Base-by-base conservation (phyloP, 1,140 invertebrate genomes). In the Musca vetustissima region DNA sequence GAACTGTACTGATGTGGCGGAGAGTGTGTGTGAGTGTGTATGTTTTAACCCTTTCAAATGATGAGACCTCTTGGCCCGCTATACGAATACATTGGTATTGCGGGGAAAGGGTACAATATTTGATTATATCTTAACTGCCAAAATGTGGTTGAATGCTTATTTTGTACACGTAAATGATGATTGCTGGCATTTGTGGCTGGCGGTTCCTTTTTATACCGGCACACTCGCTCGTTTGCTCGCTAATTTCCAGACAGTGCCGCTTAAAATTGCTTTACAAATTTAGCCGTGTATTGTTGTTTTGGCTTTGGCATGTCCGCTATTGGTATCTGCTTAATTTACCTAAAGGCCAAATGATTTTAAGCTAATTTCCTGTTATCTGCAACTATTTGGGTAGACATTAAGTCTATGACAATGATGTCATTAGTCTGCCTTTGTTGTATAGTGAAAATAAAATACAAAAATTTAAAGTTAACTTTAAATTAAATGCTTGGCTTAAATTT, bases 71-170 rank as follows among this genome's bases (percentile, higher is more conserved):
- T 25, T n/a, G 24, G 4, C 22, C 19, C 9, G 6, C 8, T 1
- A 1, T 55, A n/a, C n/a, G 22, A 8, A 19, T 22, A 24, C 4
- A 13, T 28, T 28, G 24, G 53, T 28, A 24, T 28, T 28, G 53
- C 8, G 14, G 14, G 53, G 66, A 67, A 67, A 28, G 64, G 68
- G 43, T 25, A 69, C 15, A n/a, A 24, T 15, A 32, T 28, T 61
- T 61, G 57, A 61, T 69, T 36, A 50, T 64, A 66, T 48, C 68
- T 53, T 21, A 53, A 69, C 61, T 69, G 61, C 61, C 57, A 61
- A 61, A 61, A 43, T 43, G 28, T 61, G 57, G 57, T 61, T 36
- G 22, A 61, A 61, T 61, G 17, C 36, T 61, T 21, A 43, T 9
- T 43, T 43, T 43, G 36, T 43, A 11, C 36, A 43, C 6, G 11